These are phyloP conservation scores for Caenorhabditis afra DNA, from an alignment of 2,888 invertebrate genomes.

Conservation along the genomic window DNA sequence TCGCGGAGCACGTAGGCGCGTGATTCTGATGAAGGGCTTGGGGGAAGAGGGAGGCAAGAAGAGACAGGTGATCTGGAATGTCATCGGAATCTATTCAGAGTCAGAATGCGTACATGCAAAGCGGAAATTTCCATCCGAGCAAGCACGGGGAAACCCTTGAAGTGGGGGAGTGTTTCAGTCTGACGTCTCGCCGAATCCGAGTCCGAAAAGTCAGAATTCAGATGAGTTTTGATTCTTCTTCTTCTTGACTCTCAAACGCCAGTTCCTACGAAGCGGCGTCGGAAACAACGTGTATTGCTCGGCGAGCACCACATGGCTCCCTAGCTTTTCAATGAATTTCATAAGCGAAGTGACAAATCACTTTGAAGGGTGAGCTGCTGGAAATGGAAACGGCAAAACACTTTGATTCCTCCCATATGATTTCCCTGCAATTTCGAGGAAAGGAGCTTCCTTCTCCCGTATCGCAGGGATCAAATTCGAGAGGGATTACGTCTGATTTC, in stretches of 20 bases:
- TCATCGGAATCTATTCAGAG: background rate
- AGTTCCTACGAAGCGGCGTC: background rate
- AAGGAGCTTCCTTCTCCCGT: too few relatives aligned
- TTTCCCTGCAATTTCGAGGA: too few relatives aligned
- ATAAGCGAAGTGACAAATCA: constrained; percentile 42
- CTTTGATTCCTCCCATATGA: too few relatives aligned
- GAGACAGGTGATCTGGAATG: constrained; percentile 39
- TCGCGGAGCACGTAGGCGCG: constrained; percentile 18
- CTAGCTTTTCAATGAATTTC: constrained; percentile 54
- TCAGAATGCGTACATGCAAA: constrained; percentile 19
- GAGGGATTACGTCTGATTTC: too few relatives aligned
- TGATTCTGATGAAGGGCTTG: constrained; percentile 30
- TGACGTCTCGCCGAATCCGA: constrained; percentile 11
- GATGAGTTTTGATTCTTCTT: too few relatives aligned
- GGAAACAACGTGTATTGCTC: background rate
- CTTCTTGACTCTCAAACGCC: background rate
- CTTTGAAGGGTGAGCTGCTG: constrained; percentile 2
- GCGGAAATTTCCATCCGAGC: constrained; percentile 16
- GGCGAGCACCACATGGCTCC: background rate
- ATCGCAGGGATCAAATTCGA: too few relatives aligned
- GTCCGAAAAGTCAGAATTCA: constrained; percentile 4
- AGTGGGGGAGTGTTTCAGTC: constrained; percentile 18
- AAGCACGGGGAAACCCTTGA: constrained; percentile 31
- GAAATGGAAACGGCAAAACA: constrained; percentile 14
- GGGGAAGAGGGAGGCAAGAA: constrained; percentile 1